Evolutionary conservation across 2,113 vertebrate species (phyloP), one percentile per base, ranked within the genome.

Genomic region (Dipodomys stephensi): DNA sequence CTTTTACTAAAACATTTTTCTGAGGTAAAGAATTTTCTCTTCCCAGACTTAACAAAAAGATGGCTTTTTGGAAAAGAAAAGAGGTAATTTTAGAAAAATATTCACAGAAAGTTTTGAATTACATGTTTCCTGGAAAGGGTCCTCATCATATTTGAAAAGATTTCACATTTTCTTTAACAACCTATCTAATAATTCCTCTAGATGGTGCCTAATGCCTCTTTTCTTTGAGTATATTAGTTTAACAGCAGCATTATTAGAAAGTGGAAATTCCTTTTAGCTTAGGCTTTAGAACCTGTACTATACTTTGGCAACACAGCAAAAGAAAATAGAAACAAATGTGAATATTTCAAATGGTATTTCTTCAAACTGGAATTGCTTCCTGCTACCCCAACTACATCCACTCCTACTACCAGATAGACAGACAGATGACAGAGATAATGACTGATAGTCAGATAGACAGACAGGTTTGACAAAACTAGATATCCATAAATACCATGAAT

Each of bases 101-200:
- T 71, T 89, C 39, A 30, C 27, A 78, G 93, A 78, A 94, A 76
- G 22, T 89, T 91, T 91, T 83, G 22, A 92, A 85, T 83, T 89
- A 79, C 13, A 67, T n/a, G 8, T 35, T 95, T 95, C 84, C 87
- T 91, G 25, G 84, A 91, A 95, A 95, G 69, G 46, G 23, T 74
- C 44, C 4, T 82, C 62, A 73, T 91, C 18, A 35, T 28, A 87
- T 92, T 84, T 92, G 57, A 83, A 94, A 39, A 67, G 68, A 91
- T 89, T 83, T 94, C 49, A 76, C 65, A 81, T 82, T 87, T 84
- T 64, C 81, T 93, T 90, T 87, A 79, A 94, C 64, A 93, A 79
- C 6, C 60, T 90, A 92, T 78, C 79, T 94, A 87, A 85, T 84
- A 67, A 85, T 74, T 67, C 49, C 65, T 91, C 35, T 62, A 80